These are phyloP conservation scores for Sinhomidia bicolor DNA, from an alignment of 2,888 invertebrate genomes.

Conservation along the genomic window DNA sequence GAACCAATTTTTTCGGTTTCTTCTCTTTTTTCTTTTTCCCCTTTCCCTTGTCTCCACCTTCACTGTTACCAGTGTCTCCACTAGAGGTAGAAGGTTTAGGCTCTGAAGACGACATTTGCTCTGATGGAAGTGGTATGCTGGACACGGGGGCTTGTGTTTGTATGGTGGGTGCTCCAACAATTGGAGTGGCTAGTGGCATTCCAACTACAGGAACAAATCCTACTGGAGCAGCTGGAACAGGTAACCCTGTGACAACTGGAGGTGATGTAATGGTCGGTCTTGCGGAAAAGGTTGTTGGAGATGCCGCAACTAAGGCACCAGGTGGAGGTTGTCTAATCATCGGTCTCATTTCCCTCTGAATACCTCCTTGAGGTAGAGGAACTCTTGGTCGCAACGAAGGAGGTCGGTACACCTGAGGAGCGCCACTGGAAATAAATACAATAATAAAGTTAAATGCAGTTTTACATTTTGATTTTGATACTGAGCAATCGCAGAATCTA, in stretches of 20 bases:
- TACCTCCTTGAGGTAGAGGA: background rate
- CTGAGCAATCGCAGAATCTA: too few species aligned
- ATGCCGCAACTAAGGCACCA: background rate
- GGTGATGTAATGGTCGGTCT: slow-evolving; percentile 33
- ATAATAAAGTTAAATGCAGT: too few species aligned
- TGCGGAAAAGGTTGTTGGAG: slow-evolving; percentile 34
- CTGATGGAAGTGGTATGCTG: slow-evolving; percentile 57
- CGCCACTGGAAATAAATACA: slow-evolving; percentile 44
- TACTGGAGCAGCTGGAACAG: slow-evolving; percentile 34
- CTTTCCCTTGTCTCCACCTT: slow-evolving; percentile 80
- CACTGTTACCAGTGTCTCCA: slow-evolving; percentile 45
- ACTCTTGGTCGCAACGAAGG: slow-evolving; percentile 26
- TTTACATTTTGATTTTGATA: too few species aligned
- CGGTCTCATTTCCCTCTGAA: background rate
- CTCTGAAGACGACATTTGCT: slow-evolving; percentile 35
- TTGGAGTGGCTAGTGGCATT: slow-evolving; percentile 28
- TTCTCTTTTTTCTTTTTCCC: slow-evolving; percentile 83
- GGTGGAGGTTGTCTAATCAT: slow-evolving; percentile 23
- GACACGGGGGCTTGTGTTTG: background rate
- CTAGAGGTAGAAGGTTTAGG: slow-evolving; percentile 75
- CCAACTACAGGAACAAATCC: slow-evolving; percentile 41
- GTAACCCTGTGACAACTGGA: slow-evolving; percentile 25
- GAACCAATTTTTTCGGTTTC: slow-evolving; percentile 88
- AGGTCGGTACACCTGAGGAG: slow-evolving; percentile 55
- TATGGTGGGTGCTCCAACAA: slow-evolving; percentile 11